phyloP scores from a whole-genome alignment of 2,888 invertebrate species.

The Mesochorus sp. region DNA sequence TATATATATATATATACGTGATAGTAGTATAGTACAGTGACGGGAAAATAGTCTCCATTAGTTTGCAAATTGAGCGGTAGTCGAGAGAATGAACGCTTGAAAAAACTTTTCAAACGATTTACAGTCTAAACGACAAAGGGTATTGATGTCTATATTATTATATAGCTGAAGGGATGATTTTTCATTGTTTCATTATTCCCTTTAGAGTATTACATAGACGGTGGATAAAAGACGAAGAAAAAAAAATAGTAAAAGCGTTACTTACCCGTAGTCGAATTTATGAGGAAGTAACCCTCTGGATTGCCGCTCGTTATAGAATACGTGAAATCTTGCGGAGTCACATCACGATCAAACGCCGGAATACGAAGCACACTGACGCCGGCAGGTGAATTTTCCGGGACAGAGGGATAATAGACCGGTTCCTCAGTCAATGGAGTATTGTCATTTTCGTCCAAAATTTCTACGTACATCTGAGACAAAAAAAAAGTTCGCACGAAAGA shows the following conservation, averaged over 20 bases:
- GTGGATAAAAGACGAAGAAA: neutral
- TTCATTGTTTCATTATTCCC: slow-evolving; percentile 13
- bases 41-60: slow-evolving; percentile 48
- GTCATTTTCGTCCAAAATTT: slow-evolving; percentile 96
- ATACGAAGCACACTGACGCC: slow-evolving; percentile 90
- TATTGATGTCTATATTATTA: no score
- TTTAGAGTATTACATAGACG: slow-evolving; percentile 6
- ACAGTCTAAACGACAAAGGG: slow-evolving; percentile 18
- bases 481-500: slow-evolving; percentile 34
- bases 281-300: slow-evolving; percentile 94
- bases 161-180: neutral
- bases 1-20: neutral
- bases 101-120: slow-evolving; percentile 45
- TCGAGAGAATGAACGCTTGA: slow-evolving; percentile 8
- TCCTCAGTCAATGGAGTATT: slow-evolving; percentile 94
- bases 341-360: slow-evolving; percentile 91
- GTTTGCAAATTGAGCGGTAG: slow-evolving; percentile 52
- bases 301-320: slow-evolving; percentile 96
- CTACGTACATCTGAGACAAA: slow-evolving; percentile 87
- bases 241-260: neutral
- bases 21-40: neutral
- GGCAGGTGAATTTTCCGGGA: slow-evolving; percentile 90
- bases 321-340: slow-evolving; percentile 85
- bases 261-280: slow-evolving; percentile 92
- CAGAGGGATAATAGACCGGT: slow-evolving; percentile 92